Base-by-base conservation (phyloP, 1,140 invertebrate genomes). In the Olivierus martensii region DNA sequence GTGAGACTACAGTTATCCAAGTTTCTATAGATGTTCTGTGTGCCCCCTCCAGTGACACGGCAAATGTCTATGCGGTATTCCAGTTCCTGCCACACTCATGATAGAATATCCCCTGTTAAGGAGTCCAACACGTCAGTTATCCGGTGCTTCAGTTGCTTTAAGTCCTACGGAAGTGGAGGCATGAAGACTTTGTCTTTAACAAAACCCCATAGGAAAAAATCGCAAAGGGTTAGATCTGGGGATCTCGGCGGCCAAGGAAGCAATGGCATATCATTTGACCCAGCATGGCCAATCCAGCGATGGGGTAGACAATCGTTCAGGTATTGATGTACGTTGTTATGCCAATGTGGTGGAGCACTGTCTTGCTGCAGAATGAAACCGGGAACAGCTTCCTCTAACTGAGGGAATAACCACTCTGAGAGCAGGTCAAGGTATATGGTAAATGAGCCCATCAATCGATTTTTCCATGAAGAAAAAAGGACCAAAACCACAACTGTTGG, bases 161-260 rank as follows among this genome's bases (percentile, higher is more conserved):
- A 49, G 37, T 49, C 47, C 47, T 50, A 14, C 28, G 49, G 41
- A 50, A 50, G n/a, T 50, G 38, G 38, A 18, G 21, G 1, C 49
- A 43, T 28, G 18, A 50, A 69, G 41, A 68, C 60, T 50, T 62
- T 62, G 39, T 49, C 56, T 59, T 64, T 71, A 51, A 71, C 51
- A 47, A 66, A 63, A 38, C 67, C 69, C 69, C 66, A 70, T 14
- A 64, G 56, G 60, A 67, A 68, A 63, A 67, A 72, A 63, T 72
- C 68, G 19, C 66, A 50, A 21, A 64, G 66, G 21, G 60, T 66
- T 41, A 72, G 55, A 60, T 72, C 70, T 22, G 64, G 65, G 44
- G 65, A 69, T 51, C 69, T 56, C 17, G 69, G 58, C 49, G 66
- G 65, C 70, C 69, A 73, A 45, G 61, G 51, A 39, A 71, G 39